Evolutionary conservation across 2,113 vertebrate species (phyloP).

Genomic region (Tautogolabrus adspersus): DNA sequence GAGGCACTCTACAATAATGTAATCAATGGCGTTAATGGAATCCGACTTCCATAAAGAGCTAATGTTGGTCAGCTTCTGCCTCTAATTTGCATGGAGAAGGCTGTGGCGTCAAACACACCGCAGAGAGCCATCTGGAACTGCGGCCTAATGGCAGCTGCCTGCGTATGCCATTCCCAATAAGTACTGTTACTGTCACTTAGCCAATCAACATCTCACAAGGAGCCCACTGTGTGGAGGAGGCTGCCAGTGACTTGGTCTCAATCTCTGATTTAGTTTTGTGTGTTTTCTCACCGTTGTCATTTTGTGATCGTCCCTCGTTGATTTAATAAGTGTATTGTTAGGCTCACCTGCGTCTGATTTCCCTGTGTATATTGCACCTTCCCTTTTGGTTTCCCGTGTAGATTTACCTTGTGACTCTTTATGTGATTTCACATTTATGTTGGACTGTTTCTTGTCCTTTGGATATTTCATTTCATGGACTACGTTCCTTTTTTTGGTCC

Average conservation of each 20-base stretch:
- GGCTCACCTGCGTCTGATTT: no score
- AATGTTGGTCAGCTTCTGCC: slow-evolving; percentile 56
- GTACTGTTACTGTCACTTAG: slow-evolving; percentile 35
- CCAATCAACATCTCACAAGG: slow-evolving; percentile 55
- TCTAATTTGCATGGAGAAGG: slow-evolving; percentile 55
- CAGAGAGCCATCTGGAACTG: slow-evolving; percentile 67
- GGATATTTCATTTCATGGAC: no score
- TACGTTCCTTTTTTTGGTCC: no score
- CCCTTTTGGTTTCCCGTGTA: no score
- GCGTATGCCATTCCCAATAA: slow-evolving; percentile 46
- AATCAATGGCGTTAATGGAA: slow-evolving; percentile 61
- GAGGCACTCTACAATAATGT: slow-evolving; percentile 35
- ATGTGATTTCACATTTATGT: no score
- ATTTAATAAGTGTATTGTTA: no score
- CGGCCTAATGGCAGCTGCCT: slow-evolving; percentile 44
- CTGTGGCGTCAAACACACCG: slow-evolving; percentile 41
- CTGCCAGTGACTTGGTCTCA: slow-evolving; percentile 10
- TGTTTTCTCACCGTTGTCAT: background rate
- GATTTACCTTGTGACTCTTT: no score
- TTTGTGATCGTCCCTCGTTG: no score
- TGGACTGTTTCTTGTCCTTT: no score
- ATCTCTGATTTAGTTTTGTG: background rate
- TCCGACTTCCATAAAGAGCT: slow-evolving; percentile 58
- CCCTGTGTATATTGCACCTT: no score
- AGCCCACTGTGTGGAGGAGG: slow-evolving; percentile 22